Conservation (phyloP, 2,113 vertebrate species). For the Laticauda laticaudata region DNA sequence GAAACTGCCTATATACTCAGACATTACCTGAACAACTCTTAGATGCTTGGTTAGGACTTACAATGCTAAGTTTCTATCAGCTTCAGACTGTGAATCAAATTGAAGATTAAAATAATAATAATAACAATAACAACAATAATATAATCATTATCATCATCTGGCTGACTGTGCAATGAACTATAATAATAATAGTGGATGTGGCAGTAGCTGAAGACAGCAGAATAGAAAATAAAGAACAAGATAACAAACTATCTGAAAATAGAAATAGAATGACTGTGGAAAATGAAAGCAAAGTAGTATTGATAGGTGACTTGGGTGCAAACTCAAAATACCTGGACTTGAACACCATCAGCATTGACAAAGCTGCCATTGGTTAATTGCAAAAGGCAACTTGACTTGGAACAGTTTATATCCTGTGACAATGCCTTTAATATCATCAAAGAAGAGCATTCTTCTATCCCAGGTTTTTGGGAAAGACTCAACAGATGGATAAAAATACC, state of each 20-base stretch:
- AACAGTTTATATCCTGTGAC: neutral
- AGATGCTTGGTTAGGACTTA: no score
- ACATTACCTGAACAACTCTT: no score
- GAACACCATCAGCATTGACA: neutral
- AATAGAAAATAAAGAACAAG: neutral
- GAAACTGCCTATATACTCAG: no score
- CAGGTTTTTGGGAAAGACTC: neutral
- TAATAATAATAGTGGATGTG: neutral
- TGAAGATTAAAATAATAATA: no score
- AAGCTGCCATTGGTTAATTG: neutral
- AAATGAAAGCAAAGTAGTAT: neutral
- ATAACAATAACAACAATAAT: no score
- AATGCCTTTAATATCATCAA: neutral
- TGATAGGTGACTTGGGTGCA: neutral
- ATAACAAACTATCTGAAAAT: neutral
- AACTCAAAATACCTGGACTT: neutral
- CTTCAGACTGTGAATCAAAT: no score
- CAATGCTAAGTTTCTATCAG: no score
- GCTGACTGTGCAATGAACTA: no score
- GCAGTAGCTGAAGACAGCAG: neutral
- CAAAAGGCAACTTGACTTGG: neutral
- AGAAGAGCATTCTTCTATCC: neutral
- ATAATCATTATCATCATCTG: no score
- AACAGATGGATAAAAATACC: neutral
- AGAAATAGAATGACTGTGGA: neutral